Percentiles rank a stretch among this genome's conserved stretches.
These are phyloP conservation scores for Pterostichus madidus DNA, from an alignment of 2,888 invertebrate species.

Conservation along the genomic window DNA sequence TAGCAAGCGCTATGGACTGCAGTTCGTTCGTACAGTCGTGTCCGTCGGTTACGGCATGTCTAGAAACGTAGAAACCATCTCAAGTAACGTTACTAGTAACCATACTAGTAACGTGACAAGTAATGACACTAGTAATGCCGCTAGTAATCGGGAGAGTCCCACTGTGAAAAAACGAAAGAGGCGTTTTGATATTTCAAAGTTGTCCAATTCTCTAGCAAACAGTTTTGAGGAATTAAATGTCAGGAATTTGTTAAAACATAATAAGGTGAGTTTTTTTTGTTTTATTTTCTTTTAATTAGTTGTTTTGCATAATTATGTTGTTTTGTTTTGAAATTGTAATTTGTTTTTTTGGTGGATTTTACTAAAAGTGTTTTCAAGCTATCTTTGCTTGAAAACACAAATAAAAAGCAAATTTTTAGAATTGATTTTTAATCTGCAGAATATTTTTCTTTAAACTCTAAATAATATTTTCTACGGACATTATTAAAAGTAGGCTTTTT, in stretches of 20 bases:
- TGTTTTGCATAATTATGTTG: too few relatives aligned
- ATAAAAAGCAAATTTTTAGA: too few relatives aligned
- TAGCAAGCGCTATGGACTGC: constrained; percentile 6
- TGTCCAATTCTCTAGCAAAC: not conserved
- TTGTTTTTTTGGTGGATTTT: too few relatives aligned
- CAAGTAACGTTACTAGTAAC: not conserved
- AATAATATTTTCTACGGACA: too few relatives aligned
- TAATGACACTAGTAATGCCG: not conserved
- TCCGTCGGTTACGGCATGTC: not conserved
- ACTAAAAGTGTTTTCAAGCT: too few relatives aligned
- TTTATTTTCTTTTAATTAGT: too few relatives aligned
- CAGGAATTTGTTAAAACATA: constrained; percentile 47
- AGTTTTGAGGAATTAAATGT: constrained; percentile 61
- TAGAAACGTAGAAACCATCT: not conserved
- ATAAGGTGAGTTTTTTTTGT: constrained; percentile 33
- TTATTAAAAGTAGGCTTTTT: too few relatives aligned
- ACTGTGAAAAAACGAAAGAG: constrained; percentile 4
- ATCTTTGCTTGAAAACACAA: too few relatives aligned
- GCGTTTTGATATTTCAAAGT: constrained; percentile 18
- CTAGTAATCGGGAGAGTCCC: constrained; percentile 12
- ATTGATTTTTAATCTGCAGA: too few relatives aligned
- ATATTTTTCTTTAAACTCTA: too few relatives aligned
- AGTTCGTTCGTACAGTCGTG: not conserved
- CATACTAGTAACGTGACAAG: not conserved
- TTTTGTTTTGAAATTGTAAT: too few relatives aligned